Evolutionary conservation across 2,797 vertebrate genomes (phyloP).

Genomic region (Philypnodon macrostomus): DNA sequence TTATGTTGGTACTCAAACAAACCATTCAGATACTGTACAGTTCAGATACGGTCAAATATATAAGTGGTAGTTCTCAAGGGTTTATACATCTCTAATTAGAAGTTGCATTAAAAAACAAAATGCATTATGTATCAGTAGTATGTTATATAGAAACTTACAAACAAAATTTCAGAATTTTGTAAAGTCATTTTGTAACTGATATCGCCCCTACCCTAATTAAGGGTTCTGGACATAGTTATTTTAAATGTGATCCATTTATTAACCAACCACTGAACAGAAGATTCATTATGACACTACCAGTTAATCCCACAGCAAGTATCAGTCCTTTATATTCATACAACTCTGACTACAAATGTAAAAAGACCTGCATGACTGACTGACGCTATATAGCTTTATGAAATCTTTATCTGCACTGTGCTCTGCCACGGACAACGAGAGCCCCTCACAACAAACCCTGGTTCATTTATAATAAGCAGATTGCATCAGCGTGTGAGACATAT

Average conservation of each 20-base stretch:
- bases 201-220: no score
- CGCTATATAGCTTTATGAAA: conserved; percentile 39
- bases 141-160: no score
- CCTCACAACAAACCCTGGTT: conserved; percentile 35
- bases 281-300: conserved; percentile 55
- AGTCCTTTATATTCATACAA: conserved; percentile 27
- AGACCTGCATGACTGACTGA: conserved; percentile 35
- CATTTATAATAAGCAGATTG: conserved; percentile 25
- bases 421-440: conserved; percentile 37
- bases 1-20: no score
- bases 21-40: no score
- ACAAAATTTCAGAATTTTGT: no score
- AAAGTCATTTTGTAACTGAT: no score
- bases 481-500: conserved; percentile 18
- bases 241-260: conserved; percentile 56
- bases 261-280: conserved; percentile 54
- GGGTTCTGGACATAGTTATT: no score
- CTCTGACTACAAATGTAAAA: conserved; percentile 45
- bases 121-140: no score
- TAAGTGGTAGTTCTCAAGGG: no score
- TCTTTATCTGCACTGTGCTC: conserved; percentile 38
- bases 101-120: no score
- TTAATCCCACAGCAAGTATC: conserved; percentile 44
- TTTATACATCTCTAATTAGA: no score
- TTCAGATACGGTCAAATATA: no score